Conservation (phyloP, 2,888 invertebrate species). For the Ormyrus thymus region DNA sequence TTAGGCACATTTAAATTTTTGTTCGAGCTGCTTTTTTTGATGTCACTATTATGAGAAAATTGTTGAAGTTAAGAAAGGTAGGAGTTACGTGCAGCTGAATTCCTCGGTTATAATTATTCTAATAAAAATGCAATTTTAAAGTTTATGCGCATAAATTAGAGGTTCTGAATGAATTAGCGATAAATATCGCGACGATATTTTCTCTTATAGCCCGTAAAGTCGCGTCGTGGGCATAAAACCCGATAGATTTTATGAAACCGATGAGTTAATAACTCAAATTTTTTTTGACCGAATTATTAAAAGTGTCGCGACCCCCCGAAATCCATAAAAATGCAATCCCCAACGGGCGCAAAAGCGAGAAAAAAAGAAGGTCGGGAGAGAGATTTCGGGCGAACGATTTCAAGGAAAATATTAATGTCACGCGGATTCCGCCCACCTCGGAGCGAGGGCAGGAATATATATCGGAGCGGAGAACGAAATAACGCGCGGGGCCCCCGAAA, state of each 20-base stretch:
- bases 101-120: no score
- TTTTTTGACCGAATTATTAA: conserved; percentile 43
- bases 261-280: conserved; percentile 50
- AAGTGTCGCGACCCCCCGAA: conserved; percentile 38
- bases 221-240: not conserved
- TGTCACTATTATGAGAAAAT: conserved; percentile 23
- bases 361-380: not conserved
- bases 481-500: conserved; percentile 21
- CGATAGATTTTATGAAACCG: conserved; percentile 45
- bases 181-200: conserved; percentile 9
- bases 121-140: no score
- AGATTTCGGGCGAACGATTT: conserved; percentile 40
- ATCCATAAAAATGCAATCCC: conserved; percentile 46
- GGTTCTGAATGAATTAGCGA: not conserved
- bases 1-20: conserved; percentile 43
- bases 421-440: conserved; percentile 53
- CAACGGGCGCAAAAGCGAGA: conserved; percentile 30
- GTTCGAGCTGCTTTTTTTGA: conserved; percentile 15
- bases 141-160: not conserved
- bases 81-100: no score
- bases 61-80: not conserved
- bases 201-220: not conserved
- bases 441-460: conserved; percentile 26
- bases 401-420: conserved; percentile 57
- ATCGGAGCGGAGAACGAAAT: conserved; percentile 23